These are phyloP conservation scores for Pterocles gutturalis DNA, from an alignment of 2,113 vertebrate genomes.

Conservation along the genomic window DNA sequence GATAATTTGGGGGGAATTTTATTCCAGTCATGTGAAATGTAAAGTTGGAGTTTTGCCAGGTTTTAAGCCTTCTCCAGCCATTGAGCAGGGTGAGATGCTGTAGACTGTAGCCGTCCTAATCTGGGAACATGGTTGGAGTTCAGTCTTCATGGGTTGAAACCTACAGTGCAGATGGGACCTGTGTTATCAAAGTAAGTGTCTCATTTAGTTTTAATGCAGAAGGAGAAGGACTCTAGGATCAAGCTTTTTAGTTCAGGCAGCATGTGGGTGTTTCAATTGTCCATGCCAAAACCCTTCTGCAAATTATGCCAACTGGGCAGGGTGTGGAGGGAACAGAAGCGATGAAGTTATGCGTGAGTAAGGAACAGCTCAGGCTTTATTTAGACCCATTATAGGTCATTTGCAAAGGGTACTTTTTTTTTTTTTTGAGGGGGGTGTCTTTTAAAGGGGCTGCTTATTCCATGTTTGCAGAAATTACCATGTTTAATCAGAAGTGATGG, in stretches of 20 bases:
- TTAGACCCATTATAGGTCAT: conserved; percentile 21
- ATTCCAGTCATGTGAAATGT: background rate
- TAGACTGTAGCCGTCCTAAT: background rate
- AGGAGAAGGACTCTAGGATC: background rate
- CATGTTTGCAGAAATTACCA: background rate
- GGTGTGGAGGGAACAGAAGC: conserved; percentile 31
- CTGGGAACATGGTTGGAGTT: background rate
- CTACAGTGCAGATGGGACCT: background rate
- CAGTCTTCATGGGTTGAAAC: background rate
- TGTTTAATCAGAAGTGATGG: background rate
- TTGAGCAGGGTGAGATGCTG: background rate
- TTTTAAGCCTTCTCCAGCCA: background rate
- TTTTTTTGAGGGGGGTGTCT: background rate
- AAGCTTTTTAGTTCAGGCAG: conserved; percentile 19
- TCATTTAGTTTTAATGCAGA: background rate
- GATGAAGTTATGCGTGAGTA: conserved; percentile 51
- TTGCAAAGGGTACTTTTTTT: background rate
- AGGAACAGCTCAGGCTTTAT: conserved; percentile 49
- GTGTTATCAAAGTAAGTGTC: background rate
- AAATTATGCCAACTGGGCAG: conserved; percentile 23
- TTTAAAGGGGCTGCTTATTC: background rate
- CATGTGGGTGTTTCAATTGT: conserved; percentile 31
- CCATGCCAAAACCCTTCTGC: conserved; percentile 24
- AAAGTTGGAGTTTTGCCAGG: background rate
- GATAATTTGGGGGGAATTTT: background rate